Base-by-base conservation (phyloP, 1,140 invertebrate genomes). In the Colletes gigas region DNA sequence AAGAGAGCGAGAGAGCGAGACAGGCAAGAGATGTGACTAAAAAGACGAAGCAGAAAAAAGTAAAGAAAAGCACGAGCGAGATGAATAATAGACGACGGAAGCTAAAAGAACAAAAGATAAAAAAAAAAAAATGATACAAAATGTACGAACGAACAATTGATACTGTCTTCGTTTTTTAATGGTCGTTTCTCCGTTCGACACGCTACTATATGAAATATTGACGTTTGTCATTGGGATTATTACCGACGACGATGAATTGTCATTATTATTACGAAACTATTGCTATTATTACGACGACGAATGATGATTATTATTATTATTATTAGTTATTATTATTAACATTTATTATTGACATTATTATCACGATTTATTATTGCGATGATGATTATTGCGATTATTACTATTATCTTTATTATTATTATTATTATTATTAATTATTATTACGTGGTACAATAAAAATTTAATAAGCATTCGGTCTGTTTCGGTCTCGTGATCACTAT, bases 361-460 rank as follows among this genome's bases (percentile, higher is more conserved):
- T 86, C 78, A 87, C 83, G 75, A 87, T 85, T 82, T 86, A 84
- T 83, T 84, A 87, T 83, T 88, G 81, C 82, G 80, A 88, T 83
- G 78, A 87, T 83, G 83, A 88, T 86, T 83, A 84, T 72, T 83
- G 50, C 74, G 44, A 78, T 82, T 78, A 83, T 67, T 85, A 83
- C 65, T 84, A 84, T 83, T 80, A 74, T 84, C 65, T 70, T 82
- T 82, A 78, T 87, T 78, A 69, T 66, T 70, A 83, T 81, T 83
- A 89, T 86, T 86, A 89, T 88, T 89, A 85, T 88, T 83, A 88
- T 83, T 83, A 90, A 91, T 89, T 92, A 92, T 91, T 92, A 93
- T 93, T 92, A 92, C 91, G 88, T 92, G 91, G 90, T 92, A 92
- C 88, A 93, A 93, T 93, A 92, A 93, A 92, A 90, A 93, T 92